Percentiles rank a stretch among this genome's conserved stretches.
Evolutionary conservation across 2,888 invertebrate species (phyloP).

Genomic region (Folsomia candida): DNA sequence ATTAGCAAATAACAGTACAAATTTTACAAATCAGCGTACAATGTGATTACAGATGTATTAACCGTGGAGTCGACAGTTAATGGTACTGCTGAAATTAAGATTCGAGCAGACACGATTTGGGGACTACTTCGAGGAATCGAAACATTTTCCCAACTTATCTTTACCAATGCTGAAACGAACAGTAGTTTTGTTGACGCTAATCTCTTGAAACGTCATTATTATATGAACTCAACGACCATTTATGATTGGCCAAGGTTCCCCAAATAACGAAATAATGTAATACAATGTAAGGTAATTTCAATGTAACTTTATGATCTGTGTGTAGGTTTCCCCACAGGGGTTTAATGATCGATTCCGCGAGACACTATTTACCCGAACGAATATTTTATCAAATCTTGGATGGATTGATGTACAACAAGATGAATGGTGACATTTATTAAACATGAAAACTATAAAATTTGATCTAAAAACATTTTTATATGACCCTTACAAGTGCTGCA

Average conservation of each 20-base stretch:
- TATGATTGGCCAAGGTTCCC: slow-evolving; percentile 31
- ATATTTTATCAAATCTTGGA: slow-evolving; percentile 69
- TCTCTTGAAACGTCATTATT: slow-evolving; percentile 10
- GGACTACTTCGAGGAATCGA: slow-evolving; percentile 82
- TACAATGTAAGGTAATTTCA: no score
- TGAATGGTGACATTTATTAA: slow-evolving; percentile 64
- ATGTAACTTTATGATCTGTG: slow-evolving; percentile 24
- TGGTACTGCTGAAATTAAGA: slow-evolving; percentile 21
- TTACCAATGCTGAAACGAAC: slow-evolving; percentile 44
- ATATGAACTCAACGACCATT: slow-evolving; percentile 23
- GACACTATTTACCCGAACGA: slow-evolving; percentile 73
- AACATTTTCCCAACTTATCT: slow-evolving; percentile 76
- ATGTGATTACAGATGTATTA: slow-evolving; percentile 4
- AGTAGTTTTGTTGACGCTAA: not conserved
- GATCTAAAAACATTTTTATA: no score
- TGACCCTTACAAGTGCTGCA: slow-evolving; percentile 65
- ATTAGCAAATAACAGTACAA: not conserved
- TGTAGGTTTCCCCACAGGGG: slow-evolving; percentile 27
- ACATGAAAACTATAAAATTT: no score
- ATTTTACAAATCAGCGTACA: not conserved
- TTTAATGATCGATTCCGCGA: slow-evolving; percentile 77
- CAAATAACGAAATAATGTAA: no score
- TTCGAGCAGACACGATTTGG: slow-evolving; percentile 62
- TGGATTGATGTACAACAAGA: slow-evolving; percentile 83
- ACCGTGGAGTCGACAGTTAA: slow-evolving; percentile 9